These are phyloP conservation scores for Polyommatus icarus DNA, from an alignment of 2,888 invertebrate genomes.

Conservation along the genomic window DNA sequence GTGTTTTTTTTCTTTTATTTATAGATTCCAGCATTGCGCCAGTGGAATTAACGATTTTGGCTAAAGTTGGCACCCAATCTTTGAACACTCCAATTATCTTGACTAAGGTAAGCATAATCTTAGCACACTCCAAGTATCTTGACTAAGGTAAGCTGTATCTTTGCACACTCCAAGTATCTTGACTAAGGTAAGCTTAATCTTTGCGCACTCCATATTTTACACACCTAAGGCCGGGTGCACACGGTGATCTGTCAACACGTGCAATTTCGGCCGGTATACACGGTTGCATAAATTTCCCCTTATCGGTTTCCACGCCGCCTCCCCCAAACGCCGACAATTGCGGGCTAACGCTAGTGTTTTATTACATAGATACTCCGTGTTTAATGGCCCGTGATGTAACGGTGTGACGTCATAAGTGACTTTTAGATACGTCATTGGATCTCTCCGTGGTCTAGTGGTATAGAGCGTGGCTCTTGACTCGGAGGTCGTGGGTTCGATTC, in stretches of 20 bases:
- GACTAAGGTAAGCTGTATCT: too few species aligned
- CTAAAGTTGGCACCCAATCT: too few species aligned
- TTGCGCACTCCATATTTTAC: not conserved
- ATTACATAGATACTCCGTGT: slow-evolving; percentile 35
- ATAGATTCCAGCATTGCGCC: too few species aligned
- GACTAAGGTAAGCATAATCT: too few species aligned
- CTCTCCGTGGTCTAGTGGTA: not conserved
- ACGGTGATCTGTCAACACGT: slow-evolving; percentile 34
- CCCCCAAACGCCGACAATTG: slow-evolving; percentile 37
- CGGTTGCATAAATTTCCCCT: slow-evolving; percentile 52
- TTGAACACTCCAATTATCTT: too few species aligned
- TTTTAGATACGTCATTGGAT: not conserved
- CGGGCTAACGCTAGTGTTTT: slow-evolving; percentile 33
- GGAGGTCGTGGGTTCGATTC: too few species aligned
- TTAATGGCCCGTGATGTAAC: slow-evolving; percentile 33
- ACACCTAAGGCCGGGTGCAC: not conserved
- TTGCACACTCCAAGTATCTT: too few species aligned
- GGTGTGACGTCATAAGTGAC: slow-evolving; percentile 23
- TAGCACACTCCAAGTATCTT: too few species aligned
- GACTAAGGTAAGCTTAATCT: too few species aligned
- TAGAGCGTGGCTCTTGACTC: too few species aligned
- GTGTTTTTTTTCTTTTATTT: too few species aligned
- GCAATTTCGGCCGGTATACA: slow-evolving; percentile 32
- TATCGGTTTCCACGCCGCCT: slow-evolving; percentile 60
- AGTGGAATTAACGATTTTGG: too few species aligned